Base-by-base conservation (phyloP, 92 coral and sea anemone genomes). In the Desmophyllum pertusum region DNA sequence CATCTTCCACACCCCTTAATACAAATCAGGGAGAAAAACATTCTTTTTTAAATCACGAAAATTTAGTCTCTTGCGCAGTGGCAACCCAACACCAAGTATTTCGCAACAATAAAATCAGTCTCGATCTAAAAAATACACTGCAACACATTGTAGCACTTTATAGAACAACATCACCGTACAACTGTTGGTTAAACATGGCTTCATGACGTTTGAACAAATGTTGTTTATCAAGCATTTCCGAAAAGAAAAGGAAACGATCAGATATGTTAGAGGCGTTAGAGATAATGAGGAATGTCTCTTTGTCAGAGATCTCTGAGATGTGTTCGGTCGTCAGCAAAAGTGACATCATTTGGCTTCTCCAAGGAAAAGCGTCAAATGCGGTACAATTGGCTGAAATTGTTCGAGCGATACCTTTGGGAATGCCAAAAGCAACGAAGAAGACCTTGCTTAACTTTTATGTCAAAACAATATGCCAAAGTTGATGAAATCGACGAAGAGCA, bases 191-290 rank as follows among this genome's bases (percentile, higher is more conserved):
- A n/a, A n/a, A n/a, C n/a, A 65, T 65, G 71, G 71, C 71, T 31
- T 65, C 71, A 3, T 14, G n/a, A n/a, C 71, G 35, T 65, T 29
- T 5, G 71, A 65, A 31, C 27, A 65, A 65, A 33, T 21, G 39
- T 30, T 65, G n/a, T 30, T 33, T 65, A 65, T 65, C 71, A 38
- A 33, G 71, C 35, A 3, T 65, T 11, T 30, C 71, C 40, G 50
- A 70, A 40, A 2, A 51, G 43, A 71, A 71, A 71, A 71, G 76
- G 27, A 71, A 71, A 55, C 52, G 76, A 71, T 71, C 27, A 21
- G 59, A 71, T 27, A 71, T 71, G n/a, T 13, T 8, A 71, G 53
- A 71, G 48, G 76, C 35, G 11, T 71, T 41, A 45, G 37, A 71
- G 33, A 71, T 33, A 8, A 8, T 41, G 23, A 71, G 11, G 43